Base-by-base conservation (phyloP, 64 coral and sea anemone species). In the Porites australiensis region DNA sequence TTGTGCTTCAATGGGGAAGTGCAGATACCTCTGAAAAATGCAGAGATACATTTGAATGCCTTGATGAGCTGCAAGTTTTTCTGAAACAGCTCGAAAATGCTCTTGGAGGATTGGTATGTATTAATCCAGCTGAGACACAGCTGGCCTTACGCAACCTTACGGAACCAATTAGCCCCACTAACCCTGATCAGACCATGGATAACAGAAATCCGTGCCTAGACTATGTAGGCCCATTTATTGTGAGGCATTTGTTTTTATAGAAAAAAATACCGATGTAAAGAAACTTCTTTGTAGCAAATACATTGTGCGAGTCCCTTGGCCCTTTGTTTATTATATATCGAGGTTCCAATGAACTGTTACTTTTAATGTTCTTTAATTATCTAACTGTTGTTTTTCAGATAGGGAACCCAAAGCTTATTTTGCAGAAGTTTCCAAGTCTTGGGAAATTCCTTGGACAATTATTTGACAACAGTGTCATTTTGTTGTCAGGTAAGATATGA, bases 381-480 rank as follows among this genome's bases (percentile, higher is more conserved):
- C 27, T 16, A 23, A 15, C 6, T 11, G 10, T 70, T 19, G 10
- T 16, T 88, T 88, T 87, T 59, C 81, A 84, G 81, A 48, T 45
- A 50, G 75, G 75, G 11, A 68, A 77, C 65, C 46, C 91, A 45
- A 51, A 85, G 22, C 18, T 51, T 14, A 64, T 93, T 79, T 58
- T 93, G 20, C 82, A 93, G 73, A 63, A 87, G 70, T 82, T 78
- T 61, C 91, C 91, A 86, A 93, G 91, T 70, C 61, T 79, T 68
- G 91, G 91, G 13, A 93, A 93, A 67, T 65, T 93, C 16, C 82
- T 93, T 68, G 91, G 91, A 18, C 44, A 61, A 79, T 58, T 93
- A 7, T 64, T 19, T 58, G 71, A 93, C 16, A 93, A 87, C 62
- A 47, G 13, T 79, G 50, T 87, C 9, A 45, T 93, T 64, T 66